phyloP scores from a whole-genome alignment of 2,113 vertebrate genomes.

The Sinocyclocheilus grahami region DNA sequence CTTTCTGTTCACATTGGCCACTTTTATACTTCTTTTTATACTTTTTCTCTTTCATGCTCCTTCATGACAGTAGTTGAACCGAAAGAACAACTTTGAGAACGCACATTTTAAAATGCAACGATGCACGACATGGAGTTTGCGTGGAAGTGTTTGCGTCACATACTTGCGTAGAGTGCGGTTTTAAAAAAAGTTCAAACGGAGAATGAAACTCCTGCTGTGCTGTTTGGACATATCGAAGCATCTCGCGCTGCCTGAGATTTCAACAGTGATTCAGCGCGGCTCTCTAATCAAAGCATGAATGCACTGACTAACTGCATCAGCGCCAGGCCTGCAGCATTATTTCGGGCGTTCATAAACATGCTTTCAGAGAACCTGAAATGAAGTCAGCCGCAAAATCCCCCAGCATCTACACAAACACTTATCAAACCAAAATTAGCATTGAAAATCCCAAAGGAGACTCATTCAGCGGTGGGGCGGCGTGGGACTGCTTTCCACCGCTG shows the following conservation, averaged over 20 bases:
- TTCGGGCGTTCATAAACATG: not conserved
- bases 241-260: not conserved
- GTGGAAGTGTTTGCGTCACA: not conserved
- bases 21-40: not conserved
- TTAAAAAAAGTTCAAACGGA: not conserved
- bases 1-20: not conserved
- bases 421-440: conserved; percentile 1
- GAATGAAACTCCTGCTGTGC: not conserved
- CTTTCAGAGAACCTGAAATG: not conserved
- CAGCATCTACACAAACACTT: conserved; percentile 17
- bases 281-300: conserved; percentile 10
- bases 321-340: not conserved
- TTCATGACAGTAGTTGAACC: not conserved
- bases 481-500: not conserved
- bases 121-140: not conserved
- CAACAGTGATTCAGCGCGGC: not conserved
- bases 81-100: too few species aligned
- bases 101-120: not conserved
- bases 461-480: not conserved
- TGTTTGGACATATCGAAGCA: not conserved
- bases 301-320: not conserved
- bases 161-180: not conserved
- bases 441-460: not conserved
- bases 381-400: not conserved
- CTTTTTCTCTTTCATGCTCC: not conserved